Conservation (phyloP, 2,888 invertebrate species). For the Watsonalla cultraria region DNA sequence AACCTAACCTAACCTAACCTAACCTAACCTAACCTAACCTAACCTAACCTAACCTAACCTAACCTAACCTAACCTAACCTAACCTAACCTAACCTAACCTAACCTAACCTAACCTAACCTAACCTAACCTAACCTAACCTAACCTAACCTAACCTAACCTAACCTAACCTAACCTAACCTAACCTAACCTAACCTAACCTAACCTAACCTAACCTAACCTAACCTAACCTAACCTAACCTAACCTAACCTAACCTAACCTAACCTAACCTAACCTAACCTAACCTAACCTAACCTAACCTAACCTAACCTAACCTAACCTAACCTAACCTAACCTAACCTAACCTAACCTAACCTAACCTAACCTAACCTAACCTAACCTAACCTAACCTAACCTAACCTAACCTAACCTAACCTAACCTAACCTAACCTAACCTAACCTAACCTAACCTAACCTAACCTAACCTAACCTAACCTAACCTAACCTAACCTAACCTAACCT, state of each 20-base stretch:
- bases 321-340: constrained; percentile 9
- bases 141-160: constrained; percentile 18
- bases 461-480: constrained; percentile 6
- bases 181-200: constrained; percentile 16
- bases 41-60: constrained; percentile 3
- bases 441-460: constrained; percentile 6
- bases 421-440: constrained; percentile 6
- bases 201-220: constrained; percentile 13
- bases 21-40: constrained; percentile 3
- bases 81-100: constrained; percentile 5
- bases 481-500: constrained; percentile 8
- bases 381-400: constrained; percentile 11
- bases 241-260: constrained; percentile 5
- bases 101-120: constrained; percentile 9
- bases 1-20: constrained; percentile 6
- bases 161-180: constrained; percentile 17
- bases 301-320: constrained; percentile 9
- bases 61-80: not conserved
- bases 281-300: constrained; percentile 10
- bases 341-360: constrained; percentile 17
- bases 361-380: constrained; percentile 10
- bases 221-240: constrained; percentile 5
- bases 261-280: constrained; percentile 7
- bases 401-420: constrained; percentile 10
- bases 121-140: constrained; percentile 16